These are phyloP conservation scores for Sebastes wilsoni DNA, from an alignment of 2,797 vertebrate species.

Conservation along the genomic window DNA sequence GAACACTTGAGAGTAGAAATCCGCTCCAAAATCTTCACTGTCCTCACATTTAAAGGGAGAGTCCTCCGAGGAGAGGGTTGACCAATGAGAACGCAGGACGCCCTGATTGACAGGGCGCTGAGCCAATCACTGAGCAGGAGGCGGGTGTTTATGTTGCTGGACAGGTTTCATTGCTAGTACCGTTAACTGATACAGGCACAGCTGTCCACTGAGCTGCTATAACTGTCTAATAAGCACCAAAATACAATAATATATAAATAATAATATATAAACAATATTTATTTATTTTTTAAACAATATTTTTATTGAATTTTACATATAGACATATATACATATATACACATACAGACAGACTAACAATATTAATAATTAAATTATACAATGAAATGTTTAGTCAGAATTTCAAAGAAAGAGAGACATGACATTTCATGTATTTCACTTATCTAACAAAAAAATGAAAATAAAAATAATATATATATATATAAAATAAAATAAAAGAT, in stretches of 20 bases:
- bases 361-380: too few species aligned
- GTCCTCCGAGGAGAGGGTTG: background rate
- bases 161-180: background rate
- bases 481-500: too few species aligned
- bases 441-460: too few species aligned
- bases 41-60: constrained; percentile 48
- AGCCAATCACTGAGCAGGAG: constrained; percentile 51
- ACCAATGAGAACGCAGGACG: constrained; percentile 52
- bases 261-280: too few species aligned
- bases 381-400: too few species aligned
- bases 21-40: constrained; percentile 61
- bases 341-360: too few species aligned
- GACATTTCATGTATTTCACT: too few species aligned
- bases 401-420: too few species aligned
- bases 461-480: too few species aligned
- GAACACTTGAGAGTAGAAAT: constrained; percentile 29
- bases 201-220: background rate
- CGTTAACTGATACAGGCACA: constrained; percentile 16
- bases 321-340: too few species aligned
- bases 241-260: background rate
- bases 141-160: background rate
- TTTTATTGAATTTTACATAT: too few species aligned
- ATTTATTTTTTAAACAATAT: too few species aligned
- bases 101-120: constrained; percentile 18
- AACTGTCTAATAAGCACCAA: background rate